Base-by-base conservation (phyloP, 2,888 invertebrate species). In the Acleris cristana region DNA sequence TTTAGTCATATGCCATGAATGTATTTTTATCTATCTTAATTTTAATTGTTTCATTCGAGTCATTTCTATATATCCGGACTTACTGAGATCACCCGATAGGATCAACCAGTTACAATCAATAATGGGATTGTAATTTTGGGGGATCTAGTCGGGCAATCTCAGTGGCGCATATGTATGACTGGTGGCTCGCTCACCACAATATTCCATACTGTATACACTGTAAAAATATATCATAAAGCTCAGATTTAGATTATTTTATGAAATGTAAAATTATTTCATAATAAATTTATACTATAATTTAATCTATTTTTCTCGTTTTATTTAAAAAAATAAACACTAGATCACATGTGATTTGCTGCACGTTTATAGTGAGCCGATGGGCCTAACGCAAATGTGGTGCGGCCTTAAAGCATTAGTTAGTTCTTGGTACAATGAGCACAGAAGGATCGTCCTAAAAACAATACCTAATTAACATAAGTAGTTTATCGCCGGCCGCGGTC, bases 221-320 rank as follows among this genome's bases (percentile, higher is more conserved):
- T 30, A 26, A 30, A 30, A 30, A 18, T 30, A 56, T 53, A 66
- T 65, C 69, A 69, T 64, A 64, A 73, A 69, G 72, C 71, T 71
- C 68, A 63, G 65, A 69, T 78, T 79, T 79, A 71, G 75, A 79
- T 79, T 75, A 77, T 73, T 78, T 75, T 78, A 77, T 76, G 52
- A 57, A 62, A 34, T 75, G 73, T 77, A 70, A 77, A 75, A 76
- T 76, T 67, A 19, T 67, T 63, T 67, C 71, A 73, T 76, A 82
- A 79, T 82, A 79, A 76, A 81, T 69, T 79, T 79, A 74, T 78
- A 79, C 74, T 72, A 74, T 67, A 70, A 69, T 70, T 34, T 18
- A 2, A 10, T n/a, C 16, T 45, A 2, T 26, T 30, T 51, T 34
- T 8, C 30, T 30, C 3, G 10, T 34, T 34, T 34, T 34, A 34